A percentile compares a stretch with the other conserved stretches of the same genome.
Conservation (phyloP, 2,888 invertebrate species). For the Torymus texanus region DNA sequence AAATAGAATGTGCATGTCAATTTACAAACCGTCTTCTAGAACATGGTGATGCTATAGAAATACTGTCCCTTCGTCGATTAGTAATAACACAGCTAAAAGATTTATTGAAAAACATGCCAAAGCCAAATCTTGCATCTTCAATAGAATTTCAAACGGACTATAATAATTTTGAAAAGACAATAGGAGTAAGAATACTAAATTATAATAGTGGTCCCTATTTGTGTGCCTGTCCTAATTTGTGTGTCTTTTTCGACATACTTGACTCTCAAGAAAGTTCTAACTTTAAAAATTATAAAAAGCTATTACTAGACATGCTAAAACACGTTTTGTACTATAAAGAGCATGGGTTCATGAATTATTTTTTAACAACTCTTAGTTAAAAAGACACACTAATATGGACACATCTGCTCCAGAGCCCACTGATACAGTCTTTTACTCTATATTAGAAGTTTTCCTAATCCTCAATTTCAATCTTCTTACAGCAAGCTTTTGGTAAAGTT, state of each 20-base stretch:
- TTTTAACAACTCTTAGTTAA: too few relatives aligned
- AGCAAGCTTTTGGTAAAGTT: slow-evolving; percentile 85
- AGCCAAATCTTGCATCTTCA: slow-evolving; percentile 86
- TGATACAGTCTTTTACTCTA: too few relatives aligned
- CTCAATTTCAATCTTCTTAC: slow-evolving; percentile 60
- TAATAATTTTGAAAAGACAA: slow-evolving; percentile 85
- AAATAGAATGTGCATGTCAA: slow-evolving; percentile 90
- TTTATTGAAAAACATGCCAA: slow-evolving; percentile 88
- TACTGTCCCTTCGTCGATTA: slow-evolving; percentile 87
- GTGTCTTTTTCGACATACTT: too few relatives aligned
- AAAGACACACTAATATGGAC: too few relatives aligned
- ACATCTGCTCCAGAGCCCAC: too few relatives aligned
- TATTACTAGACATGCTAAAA: too few relatives aligned
- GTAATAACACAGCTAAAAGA: slow-evolving; percentile 86
- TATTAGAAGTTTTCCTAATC: too few relatives aligned
- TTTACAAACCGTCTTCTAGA: slow-evolving; percentile 89
- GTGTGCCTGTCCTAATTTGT: too few relatives aligned
- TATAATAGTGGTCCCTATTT: background rate
- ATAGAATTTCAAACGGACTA: slow-evolving; percentile 89
- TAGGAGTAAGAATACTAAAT: slow-evolving; percentile 72
- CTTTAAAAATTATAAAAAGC: too few relatives aligned
- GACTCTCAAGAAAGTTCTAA: too few relatives aligned
- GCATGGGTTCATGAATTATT: too few relatives aligned
- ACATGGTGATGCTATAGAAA: slow-evolving; percentile 89
- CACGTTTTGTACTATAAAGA: too few relatives aligned